A percentile compares a stretch with the other conserved stretches of the same genome.
Evolutionary conservation across 2,797 vertebrate species (phyloP).

Genomic region (Urocyon cinereoargenteus): DNA sequence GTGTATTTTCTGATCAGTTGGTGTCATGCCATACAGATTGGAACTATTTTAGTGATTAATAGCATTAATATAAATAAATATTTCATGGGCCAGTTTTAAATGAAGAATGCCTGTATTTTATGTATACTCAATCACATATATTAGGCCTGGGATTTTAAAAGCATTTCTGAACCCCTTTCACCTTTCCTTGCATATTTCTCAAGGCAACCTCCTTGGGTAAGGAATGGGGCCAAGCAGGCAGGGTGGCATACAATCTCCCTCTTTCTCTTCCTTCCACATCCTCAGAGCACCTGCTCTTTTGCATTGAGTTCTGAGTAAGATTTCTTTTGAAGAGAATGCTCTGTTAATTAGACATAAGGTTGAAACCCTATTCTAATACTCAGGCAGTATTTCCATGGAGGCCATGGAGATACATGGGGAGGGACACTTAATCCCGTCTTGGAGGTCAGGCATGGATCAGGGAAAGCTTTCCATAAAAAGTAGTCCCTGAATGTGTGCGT

Average conservation of each 20-base stretch:
- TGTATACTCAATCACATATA: slow-evolving; percentile 9
- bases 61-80: neutral
- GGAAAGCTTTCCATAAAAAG: neutral
- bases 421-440: neutral
- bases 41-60: neutral
- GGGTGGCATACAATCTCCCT: neutral
- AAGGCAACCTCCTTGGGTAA: neutral
- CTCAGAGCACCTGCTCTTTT: neutral
- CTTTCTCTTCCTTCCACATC: neutral
- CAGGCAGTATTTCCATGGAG: neutral
- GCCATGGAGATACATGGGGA: neutral
- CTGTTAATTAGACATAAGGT: slow-evolving; percentile 12
- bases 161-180: neutral
- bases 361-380: neutral
- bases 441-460: neutral
- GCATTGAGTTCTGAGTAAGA: neutral
- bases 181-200: slow-evolving; percentile 21
- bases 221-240: neutral
- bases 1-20: neutral
- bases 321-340: slow-evolving; percentile 45
- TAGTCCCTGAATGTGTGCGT: neutral
- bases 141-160: slow-evolving; percentile 43
- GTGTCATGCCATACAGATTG: neutral
- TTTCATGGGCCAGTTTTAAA: neutral
- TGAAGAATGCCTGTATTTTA: slow-evolving; percentile 22